phyloP scores from a whole-genome alignment of 2,797 vertebrate species.

The Tarsius wallacei region DNA sequence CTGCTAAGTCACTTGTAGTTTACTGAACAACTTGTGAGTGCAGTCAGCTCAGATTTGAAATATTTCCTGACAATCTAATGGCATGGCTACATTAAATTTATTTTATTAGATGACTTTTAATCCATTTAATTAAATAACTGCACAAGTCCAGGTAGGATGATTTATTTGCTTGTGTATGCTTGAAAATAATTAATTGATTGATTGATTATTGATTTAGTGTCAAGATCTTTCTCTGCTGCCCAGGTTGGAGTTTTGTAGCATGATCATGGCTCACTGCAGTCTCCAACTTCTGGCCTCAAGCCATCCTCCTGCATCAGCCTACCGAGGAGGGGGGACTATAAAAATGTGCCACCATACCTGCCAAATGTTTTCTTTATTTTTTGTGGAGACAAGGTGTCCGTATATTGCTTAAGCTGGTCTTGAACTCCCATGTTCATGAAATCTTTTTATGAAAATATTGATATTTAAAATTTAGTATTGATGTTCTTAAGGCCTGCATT shows the following conservation, averaged over 20 bases:
- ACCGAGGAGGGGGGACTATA: too few species aligned
- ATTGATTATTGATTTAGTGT: too few species aligned
- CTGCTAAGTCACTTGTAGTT: constrained; percentile 10
- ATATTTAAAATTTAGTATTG: neutral
- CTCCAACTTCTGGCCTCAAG: too few species aligned
- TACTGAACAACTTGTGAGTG: constrained; percentile 66
- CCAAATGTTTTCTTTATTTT: too few species aligned
- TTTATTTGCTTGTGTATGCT: neutral
- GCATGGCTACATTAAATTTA: neutral
- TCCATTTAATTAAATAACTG: constrained; percentile 65
- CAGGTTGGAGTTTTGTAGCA: too few species aligned
- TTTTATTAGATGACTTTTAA: constrained; percentile 24
- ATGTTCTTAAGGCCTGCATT: neutral
- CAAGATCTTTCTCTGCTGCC: too few species aligned
- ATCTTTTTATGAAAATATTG: neutral
- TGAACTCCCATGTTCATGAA: too few species aligned
- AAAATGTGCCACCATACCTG: too few species aligned
- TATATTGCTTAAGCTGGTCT: too few species aligned
- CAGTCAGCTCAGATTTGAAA: constrained; percentile 28
- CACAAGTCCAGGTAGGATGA: neutral
- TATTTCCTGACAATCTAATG: constrained; percentile 76
- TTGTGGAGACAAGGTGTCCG: too few species aligned
- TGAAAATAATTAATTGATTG: neutral
- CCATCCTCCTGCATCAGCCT: too few species aligned
- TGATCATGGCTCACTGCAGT: too few species aligned